Evolutionary conservation across 2,113 vertebrate genomes (phyloP), one percentile per base, ranked within the genome.

Genomic region (Coracopsis vasa): DNA sequence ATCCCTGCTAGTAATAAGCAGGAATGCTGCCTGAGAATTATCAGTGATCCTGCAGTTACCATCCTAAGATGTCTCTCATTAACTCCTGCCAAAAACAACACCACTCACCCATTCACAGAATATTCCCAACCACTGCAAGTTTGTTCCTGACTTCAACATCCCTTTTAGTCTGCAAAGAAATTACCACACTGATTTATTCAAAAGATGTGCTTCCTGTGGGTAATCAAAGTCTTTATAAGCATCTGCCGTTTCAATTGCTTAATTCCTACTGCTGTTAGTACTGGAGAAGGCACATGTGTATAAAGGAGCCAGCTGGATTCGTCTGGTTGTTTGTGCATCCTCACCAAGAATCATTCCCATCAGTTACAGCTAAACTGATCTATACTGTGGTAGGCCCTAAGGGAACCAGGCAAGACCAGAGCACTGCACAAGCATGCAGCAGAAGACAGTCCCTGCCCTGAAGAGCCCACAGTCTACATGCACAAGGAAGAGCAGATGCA

Each of bases 61-160:
- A 91, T 74, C 86, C 94, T 56, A 84, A 89, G 65, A 92, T 25
- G 69, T 54, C 92, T 90, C 16, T 69, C 72, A 84, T 50, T 80
- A 96, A 83, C 79, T 69, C 58, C 73, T 88, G 92, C 85, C 93
- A 96, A 94, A 88, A 96, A 58, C 74, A 96, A 80, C 95, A 96
- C 31, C 51, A n/a, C 75, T 78, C 56, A 78, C 75, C 86, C 88
- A 86, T 66, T 90, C 95, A 86, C 47, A 88, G 61, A 88, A 47
- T 71, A 94, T 80, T 96, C 86, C 85, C 90, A 77, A 86, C 64
- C 69, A 95, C 82, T 94, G 88, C 95, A 95, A 96, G 95, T 96
- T 94, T 83, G 67, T 92, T 94, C 85, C 92, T 95, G 95, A 92
- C 94, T 96, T 93, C 90, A 92, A 92, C 77, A 90, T 62, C 80